These are phyloP conservation scores for Pedionomus torquatus DNA, from an alignment of 2,113 vertebrate species.

Conservation along the genomic window DNA sequence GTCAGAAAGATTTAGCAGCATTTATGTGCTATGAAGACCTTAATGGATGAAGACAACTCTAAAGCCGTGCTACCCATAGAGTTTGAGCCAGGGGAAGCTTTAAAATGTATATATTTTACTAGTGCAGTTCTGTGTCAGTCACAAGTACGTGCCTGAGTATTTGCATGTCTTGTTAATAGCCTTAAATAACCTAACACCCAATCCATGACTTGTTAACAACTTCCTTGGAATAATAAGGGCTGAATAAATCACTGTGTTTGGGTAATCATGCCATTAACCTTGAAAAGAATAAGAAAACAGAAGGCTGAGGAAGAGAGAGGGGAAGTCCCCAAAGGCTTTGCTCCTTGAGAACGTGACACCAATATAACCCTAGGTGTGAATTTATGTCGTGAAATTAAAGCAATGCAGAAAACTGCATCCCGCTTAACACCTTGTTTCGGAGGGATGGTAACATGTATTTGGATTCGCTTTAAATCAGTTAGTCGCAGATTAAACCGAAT, in stretches of 20 bases:
- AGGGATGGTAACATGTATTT: background rate
- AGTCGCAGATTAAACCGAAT: background rate
- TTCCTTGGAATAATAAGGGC: constrained; percentile 56
- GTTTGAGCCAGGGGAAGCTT: background rate
- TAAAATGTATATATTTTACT: background rate
- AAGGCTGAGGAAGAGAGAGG: background rate
- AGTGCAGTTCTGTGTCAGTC: background rate
- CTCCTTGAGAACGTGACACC: background rate
- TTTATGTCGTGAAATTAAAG: background rate
- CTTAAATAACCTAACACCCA: constrained; percentile 62
- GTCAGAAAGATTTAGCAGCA: background rate
- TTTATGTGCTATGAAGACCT: background rate
- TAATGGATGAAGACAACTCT: background rate
- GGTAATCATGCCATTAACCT: constrained; percentile 5
- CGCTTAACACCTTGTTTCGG: background rate
- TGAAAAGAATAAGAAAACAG: constrained; percentile 37
- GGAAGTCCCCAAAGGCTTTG: constrained; percentile 7
- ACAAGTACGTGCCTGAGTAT: background rate
- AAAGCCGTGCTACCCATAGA: background rate
- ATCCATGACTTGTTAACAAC: constrained; percentile 57
- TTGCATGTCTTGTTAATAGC: constrained; percentile 47
- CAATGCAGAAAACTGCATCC: background rate
- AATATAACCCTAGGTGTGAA: background rate
- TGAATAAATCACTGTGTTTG: constrained; percentile 55
- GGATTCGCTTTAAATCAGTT: background rate